These are phyloP conservation scores for Engraulis encrasicolus DNA, from an alignment of 2,113 vertebrate genomes.

Conservation along the genomic window DNA sequence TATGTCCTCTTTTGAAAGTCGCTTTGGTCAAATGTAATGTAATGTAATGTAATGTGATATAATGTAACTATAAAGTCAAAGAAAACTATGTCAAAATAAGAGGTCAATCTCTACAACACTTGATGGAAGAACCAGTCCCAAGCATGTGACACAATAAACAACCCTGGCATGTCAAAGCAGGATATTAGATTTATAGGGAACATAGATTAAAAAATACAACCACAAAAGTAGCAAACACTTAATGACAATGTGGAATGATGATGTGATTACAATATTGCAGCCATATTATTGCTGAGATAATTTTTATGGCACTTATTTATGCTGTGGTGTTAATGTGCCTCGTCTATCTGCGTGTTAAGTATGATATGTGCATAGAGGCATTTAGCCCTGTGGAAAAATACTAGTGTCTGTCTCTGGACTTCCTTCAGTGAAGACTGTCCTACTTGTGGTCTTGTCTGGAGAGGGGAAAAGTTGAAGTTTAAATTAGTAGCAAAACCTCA, in stretches of 20 bases:
- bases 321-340: background rate
- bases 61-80: no score
- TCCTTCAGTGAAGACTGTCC: background rate
- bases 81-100: background rate
- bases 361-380: background rate
- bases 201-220: no score
- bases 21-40: no score
- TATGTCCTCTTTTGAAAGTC: no score
- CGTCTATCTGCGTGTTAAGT: background rate
- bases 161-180: no score
- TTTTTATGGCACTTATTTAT: background rate
- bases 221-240: no score
- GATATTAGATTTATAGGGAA: no score
- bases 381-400: background rate
- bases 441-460: background rate
- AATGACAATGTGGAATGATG: background rate
- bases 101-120: no score
- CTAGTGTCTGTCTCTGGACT: background rate
- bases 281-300: background rate
- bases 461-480: background rate
- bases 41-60: no score
- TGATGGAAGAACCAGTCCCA: background rate
- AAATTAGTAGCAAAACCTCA: background rate
- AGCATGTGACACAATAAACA: no score
- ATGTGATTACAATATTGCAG: background rate